phyloP scores from a whole-genome alignment of 2,888 invertebrate genomes.

The Dioctria rufipes region DNA sequence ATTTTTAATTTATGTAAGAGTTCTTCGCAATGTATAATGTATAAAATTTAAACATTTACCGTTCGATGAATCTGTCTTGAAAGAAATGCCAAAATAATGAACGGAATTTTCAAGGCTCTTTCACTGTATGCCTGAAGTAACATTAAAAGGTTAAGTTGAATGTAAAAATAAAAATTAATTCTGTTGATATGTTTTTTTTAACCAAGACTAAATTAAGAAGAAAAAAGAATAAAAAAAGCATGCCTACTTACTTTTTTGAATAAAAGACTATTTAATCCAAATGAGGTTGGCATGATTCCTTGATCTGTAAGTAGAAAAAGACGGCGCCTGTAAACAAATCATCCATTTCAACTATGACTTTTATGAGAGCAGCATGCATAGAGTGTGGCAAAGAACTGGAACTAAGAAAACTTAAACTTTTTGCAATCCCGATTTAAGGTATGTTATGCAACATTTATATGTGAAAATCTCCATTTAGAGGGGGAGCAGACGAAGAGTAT shows the following conservation, averaged over 20 bases:
- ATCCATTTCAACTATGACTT: constrained; percentile 22
- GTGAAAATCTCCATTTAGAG: not conserved
- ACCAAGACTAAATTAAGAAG: too few species aligned
- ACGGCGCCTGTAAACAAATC: constrained; percentile 2
- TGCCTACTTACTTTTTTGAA: constrained; percentile 15
- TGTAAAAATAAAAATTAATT: too few species aligned
- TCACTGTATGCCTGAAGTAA: too few species aligned
- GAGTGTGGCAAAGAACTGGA: constrained; percentile 10
- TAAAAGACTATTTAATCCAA: constrained; percentile 16
- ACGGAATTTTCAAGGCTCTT: too few species aligned
- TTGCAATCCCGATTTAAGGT: not conserved
- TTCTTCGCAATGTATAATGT: too few species aligned
- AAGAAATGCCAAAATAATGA: too few species aligned
- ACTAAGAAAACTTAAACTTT: not conserved
- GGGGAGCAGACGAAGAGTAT: not conserved
- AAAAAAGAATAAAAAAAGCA: not conserved
- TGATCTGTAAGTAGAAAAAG: constrained; percentile 28
- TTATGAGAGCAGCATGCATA: not conserved
- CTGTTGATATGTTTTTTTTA: too few species aligned
- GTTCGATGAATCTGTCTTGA: too few species aligned
- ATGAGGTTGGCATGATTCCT: constrained; percentile 30
- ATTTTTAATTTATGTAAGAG: too few species aligned
- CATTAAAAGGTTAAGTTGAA: too few species aligned
- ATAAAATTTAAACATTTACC: too few species aligned
- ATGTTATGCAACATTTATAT: constrained; percentile 1